phyloP scores from a whole-genome alignment of 2,797 vertebrate species.

The Eulemur mongoz region DNA sequence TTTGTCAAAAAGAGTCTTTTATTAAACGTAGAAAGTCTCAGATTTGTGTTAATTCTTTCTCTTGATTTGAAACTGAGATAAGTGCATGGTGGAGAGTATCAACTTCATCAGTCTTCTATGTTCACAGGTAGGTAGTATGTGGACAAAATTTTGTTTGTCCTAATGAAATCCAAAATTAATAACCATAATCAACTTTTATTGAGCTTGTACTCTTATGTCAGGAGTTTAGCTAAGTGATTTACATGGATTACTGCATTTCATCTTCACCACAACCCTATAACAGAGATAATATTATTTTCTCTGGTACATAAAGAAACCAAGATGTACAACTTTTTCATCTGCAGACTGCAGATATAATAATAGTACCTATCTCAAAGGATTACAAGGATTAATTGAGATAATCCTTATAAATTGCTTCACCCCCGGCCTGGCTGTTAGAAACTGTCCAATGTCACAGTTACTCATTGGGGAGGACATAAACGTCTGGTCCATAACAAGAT shows the following conservation, averaged over 20 bases:
- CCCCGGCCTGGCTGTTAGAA: neutral
- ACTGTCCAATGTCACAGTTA: neutral
- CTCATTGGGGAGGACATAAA: neutral
- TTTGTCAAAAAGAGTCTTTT: conserved; percentile 33
- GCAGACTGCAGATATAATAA: neutral
- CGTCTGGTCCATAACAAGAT: neutral
- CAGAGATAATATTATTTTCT: neutral
- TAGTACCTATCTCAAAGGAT: neutral
- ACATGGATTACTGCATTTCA: neutral
- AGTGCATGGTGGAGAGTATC: neutral
- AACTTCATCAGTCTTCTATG: neutral
- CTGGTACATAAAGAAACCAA: neutral
- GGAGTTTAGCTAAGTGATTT: neutral
- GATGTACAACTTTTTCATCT: neutral
- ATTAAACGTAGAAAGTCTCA: neutral
- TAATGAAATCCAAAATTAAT: neutral
- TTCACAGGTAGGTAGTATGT: neutral
- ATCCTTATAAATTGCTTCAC: neutral
- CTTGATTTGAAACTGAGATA: neutral
- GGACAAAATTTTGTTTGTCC: neutral
- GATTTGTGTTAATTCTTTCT: neutral
- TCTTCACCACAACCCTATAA: neutral
- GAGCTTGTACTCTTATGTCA: neutral
- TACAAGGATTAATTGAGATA: neutral
- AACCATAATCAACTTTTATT: neutral